Base-by-base conservation (phyloP, 2,113 vertebrate genomes). In the Leiothrix lutea region DNA sequence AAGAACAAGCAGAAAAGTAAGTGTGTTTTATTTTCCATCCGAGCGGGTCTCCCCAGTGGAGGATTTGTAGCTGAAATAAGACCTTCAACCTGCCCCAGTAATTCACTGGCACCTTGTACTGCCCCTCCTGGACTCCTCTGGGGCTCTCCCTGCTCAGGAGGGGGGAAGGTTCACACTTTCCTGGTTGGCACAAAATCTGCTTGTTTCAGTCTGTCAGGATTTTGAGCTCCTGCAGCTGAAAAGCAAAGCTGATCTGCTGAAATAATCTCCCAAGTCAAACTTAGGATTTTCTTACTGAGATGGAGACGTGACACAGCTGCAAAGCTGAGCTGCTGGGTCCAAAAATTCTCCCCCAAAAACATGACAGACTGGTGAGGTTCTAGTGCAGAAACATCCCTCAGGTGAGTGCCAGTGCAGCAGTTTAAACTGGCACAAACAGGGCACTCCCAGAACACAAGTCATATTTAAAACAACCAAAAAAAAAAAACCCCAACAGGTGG, bases 1-100 rank as follows among this genome's bases (percentile, higher is more conserved):
- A 99, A 99, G 99, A 99, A 99, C 98, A 99, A 99, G 97, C 99
- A 99, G 97, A 99, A 99, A 98, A 98, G 99, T 99, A 98, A 99
- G 98, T 97, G 80, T 66, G 18, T 56, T 74, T 90, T 50, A 65
- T 92, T 91, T 36, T 65, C 14, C 47, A n/a, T 66, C 7, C n/a
- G 38, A 73, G 33, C 57, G 85, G 70, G 33, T 96, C 17, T 70
- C 14, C 18, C 12, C 61, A 29, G 36, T 33, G 48, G 66, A 71
- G 58, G 45, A 12, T 42, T 67, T 31, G 24, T 20, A 24, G 40
- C 48, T 70, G 88, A 47, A 50, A 13, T 33, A 33, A 36, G 18
- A 28, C 8, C 18, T 69, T 70, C 9, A 42, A 0, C 6, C 47
- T 77, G 40, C 8, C 54, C 61, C 53, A 67, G 0, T 25, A 35